Evolutionary conservation across 2,797 vertebrate species (phyloP), one percentile per base, ranked within the genome.

Genomic region (Cetoscarus ocellatus): DNA sequence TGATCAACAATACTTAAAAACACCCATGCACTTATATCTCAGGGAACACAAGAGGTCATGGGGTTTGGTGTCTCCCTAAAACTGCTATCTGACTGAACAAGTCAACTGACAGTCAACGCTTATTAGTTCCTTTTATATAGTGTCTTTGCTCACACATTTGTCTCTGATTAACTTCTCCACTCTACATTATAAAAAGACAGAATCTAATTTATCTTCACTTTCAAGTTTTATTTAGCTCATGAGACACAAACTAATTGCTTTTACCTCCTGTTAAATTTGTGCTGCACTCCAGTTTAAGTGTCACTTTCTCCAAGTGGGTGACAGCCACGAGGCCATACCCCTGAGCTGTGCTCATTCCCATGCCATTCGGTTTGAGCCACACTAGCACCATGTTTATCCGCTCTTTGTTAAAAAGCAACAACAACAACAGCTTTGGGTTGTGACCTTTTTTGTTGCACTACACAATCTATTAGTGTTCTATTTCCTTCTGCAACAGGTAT

Each of bases 361-460:
- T 80, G 48, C 61, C 0, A 51, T 76, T 73, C 73, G 63, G 48
- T 62, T 19, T 36, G 34, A 61, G 38, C 39, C 45, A 48, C 59
- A 56, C 65, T 8, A 64, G 40, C 56, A 51, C 43, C 62, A 27
- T 64, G 77, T 67, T 78, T 81, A 83, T 73, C 65, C 2, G 0
- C 64, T 59, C 43, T 70, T 43, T 74, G 48, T 68, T 79, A 64
- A 72, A 72, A 67, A 27, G 27, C 27, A 27, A 48, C 63, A 72
- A 61, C 70, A 80, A 70, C 57, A 72, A 65, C 64, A 75, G 72
- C 75, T 57, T 81, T 61, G 56, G 49, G 47, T 82, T 65, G 50
- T 79, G 80, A 85, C 75, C 73, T 61, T 70, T 74, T 71, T 77
- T 65, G n/a, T 71, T 53, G n/a, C 51, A 5, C 56, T 51, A 49